Percentiles rank a stretch among this genome's conserved stretches.
These are phyloP conservation scores for Thinocorus orbignyianus DNA, from an alignment of 2,113 vertebrate species.

Conservation along the genomic window DNA sequence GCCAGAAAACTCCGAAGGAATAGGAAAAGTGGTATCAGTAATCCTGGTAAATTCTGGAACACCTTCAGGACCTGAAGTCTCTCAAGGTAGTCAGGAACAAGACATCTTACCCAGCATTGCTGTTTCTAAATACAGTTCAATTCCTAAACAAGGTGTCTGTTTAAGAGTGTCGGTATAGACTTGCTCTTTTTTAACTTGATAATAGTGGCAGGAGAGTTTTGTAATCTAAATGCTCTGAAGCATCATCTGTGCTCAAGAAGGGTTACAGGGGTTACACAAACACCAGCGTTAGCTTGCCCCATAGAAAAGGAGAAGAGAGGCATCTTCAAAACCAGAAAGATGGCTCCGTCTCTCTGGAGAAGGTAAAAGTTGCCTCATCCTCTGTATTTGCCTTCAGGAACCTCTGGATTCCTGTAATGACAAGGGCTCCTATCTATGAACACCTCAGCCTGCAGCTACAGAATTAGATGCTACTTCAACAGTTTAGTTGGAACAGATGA, in stretches of 20 bases:
- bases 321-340: background rate
- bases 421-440: background rate
- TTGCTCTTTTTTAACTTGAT: background rate
- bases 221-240: background rate
- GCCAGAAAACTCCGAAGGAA: background rate
- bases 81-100: background rate
- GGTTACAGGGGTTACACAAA: background rate
- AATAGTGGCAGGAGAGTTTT: background rate
- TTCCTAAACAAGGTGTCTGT: background rate
- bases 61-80: background rate
- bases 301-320: background rate
- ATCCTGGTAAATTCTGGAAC: background rate
- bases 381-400: background rate
- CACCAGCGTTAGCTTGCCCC: background rate
- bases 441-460: background rate
- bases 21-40: background rate
- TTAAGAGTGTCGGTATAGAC: background rate
- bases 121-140: background rate
- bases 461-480: background rate
- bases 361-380: background rate
- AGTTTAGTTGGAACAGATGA: background rate
- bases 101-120: background rate
- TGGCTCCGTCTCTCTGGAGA: background rate
- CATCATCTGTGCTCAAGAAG: background rate
- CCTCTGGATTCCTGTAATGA: background rate